Percentiles rank a stretch among this genome's conserved stretches.
phyloP scores from a whole-genome alignment of 2,113 vertebrate genomes.

The Ivindomyrus marchei region DNA sequence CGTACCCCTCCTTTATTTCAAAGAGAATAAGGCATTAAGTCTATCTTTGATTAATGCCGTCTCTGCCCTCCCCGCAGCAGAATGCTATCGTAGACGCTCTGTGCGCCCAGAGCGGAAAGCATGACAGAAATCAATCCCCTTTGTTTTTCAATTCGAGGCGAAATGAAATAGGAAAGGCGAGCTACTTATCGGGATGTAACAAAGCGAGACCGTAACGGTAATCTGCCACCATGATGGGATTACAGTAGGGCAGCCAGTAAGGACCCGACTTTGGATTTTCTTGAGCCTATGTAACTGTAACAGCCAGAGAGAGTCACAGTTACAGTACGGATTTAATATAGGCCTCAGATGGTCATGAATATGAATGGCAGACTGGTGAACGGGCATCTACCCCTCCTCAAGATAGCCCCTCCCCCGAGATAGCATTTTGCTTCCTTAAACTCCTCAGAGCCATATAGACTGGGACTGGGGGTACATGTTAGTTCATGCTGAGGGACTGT shows the following conservation, averaged over 20 bases:
- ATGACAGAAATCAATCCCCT: slow-evolving; percentile 22
- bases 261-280: background rate
- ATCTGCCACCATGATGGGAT: background rate
- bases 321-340: background rate
- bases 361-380: background rate
- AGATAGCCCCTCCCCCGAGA: background rate
- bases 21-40: slow-evolving; percentile 67
- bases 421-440: background rate
- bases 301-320: background rate
- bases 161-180: slow-evolving; percentile 40
- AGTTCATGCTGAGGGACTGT: background rate
- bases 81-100: slow-evolving; percentile 52
- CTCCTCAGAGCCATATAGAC: background rate
- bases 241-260: background rate
- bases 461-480: background rate
- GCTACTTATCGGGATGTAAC: slow-evolving; percentile 36
- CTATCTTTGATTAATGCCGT: slow-evolving; percentile 58
- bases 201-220: slow-evolving; percentile 25
- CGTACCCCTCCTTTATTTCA: slow-evolving; percentile 64
- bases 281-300: background rate
- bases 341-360: background rate
- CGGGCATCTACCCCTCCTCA: background rate
- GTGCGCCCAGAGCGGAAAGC: slow-evolving; percentile 19
- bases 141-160: slow-evolving; percentile 23
- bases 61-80: slow-evolving; percentile 47